Conservation (phyloP, 92 coral and sea anemone genomes). For the Muricea muricata region DNA sequence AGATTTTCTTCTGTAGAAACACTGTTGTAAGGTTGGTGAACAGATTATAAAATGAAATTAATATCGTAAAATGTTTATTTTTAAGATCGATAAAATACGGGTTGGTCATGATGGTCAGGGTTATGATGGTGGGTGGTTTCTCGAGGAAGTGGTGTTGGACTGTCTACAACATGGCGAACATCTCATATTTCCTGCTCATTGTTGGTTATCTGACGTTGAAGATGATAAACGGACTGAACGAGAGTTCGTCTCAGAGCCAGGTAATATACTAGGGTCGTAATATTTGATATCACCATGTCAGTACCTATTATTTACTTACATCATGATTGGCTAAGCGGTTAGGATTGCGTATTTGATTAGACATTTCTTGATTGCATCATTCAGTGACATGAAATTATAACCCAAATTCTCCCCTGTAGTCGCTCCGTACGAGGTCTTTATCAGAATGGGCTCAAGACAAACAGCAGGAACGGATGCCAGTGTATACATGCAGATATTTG, state of each 20-base stretch:
- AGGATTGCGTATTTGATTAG: no score
- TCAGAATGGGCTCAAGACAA: constrained; percentile 83
- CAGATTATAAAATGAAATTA: background rate
- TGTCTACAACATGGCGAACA: constrained; percentile 94
- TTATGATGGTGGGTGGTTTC: constrained; percentile 80
- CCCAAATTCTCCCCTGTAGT: constrained; percentile 57
- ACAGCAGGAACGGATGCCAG: constrained; percentile 90
- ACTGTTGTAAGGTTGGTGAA: no score
- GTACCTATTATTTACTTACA: no score
- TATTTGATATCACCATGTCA: no score
- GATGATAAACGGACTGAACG: constrained; percentile 74
- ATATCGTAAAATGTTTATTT: background rate
- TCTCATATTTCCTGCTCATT: constrained; percentile 85
- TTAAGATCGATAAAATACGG: constrained; percentile 83
- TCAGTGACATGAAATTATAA: no score
- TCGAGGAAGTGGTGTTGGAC: constrained; percentile 95
- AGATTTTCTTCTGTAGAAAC: background rate
- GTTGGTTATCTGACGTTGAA: constrained; percentile 88
- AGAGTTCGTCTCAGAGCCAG: constrained; percentile 74
- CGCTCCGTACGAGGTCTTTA: constrained; percentile 75
- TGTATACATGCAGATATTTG: constrained; percentile 91
- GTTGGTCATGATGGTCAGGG: constrained; percentile 95
- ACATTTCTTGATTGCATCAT: no score
- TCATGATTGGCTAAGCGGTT: no score
- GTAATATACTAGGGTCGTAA: constrained; percentile 21